Base-by-base conservation (phyloP, 2,888 invertebrate genomes). In the Hypercompe scribonia region DNA sequence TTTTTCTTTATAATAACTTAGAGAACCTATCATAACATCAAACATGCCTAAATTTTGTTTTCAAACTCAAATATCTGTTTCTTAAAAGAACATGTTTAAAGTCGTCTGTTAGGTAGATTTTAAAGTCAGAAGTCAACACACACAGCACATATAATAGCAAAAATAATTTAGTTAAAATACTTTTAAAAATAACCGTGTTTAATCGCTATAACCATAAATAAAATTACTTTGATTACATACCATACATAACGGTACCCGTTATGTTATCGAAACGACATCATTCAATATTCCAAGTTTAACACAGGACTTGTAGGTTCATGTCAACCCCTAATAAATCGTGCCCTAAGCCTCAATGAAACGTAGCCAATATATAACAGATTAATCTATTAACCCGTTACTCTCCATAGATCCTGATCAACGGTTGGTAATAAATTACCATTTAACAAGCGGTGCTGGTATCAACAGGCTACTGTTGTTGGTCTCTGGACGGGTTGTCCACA, bases 391-490 rank as follows among this genome's bases (percentile, higher is more conserved):
- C 66, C 69, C 69, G 75, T 72, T 72, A 72, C 70, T 75, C 70
- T 63, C 70, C 73, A 68, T 71, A 76, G 76, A 76, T 76, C 65
- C 70, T 36, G 73, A 73, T 73, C 73, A 68, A 36, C 61, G 3
- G 42, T 71, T 36, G 24, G 76, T 71, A 73, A 76, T 76, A 76
- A 76, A 76, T 76, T 71, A 73, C 65, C 50, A 66, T 72, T 34
- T 71, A 76, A 73, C 76, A 73, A 75, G 72, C 54, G 46, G 58
- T 72, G 65, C 67, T 70, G 70, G 72, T 69, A 75, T 65, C 76
- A 78, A 76, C 75, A 67, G 69, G 83, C 84, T 86, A 82, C 84
- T 80, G 82, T 82, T 81, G 81, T 81, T 68, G 78, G 79, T 71
- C 69, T 71, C 74, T 72, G 72, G 71, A 65, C 73, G 71, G 82